These are phyloP conservation scores for Eurosta solidaginis DNA, from an alignment of 1,140 invertebrate species.

Conservation along the genomic window DNA sequence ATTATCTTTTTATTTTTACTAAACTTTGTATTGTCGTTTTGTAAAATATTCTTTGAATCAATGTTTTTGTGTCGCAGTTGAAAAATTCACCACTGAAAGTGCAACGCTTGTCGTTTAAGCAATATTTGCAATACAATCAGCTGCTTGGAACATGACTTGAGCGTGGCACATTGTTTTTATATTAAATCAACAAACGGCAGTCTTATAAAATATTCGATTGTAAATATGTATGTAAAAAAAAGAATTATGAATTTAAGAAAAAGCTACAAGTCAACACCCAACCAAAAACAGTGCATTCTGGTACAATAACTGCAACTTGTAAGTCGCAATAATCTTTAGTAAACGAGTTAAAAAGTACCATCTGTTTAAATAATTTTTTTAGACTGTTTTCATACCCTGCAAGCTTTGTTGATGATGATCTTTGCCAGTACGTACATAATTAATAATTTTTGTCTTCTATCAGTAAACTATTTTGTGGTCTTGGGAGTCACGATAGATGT, in stretches of 20 bases:
- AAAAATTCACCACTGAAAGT: background rate
- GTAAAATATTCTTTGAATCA: background rate
- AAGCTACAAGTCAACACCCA: background rate
- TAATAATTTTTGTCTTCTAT: too few species aligned
- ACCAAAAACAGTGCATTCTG: background rate
- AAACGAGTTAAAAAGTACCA: too few species aligned
- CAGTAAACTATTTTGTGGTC: too few species aligned
- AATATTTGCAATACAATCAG: background rate
- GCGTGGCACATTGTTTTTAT: background rate
- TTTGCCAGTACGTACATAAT: too few species aligned
- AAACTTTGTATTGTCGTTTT: background rate
- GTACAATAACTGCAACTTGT: too few species aligned
- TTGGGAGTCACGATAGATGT: too few species aligned
- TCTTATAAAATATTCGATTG: too few species aligned
- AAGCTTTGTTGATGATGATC: too few species aligned
- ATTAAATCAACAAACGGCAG: background rate
- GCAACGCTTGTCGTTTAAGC: background rate
- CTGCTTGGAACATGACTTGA: background rate
- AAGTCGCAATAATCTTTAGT: too few species aligned
- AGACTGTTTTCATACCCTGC: too few species aligned
- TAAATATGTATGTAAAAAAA: background rate
- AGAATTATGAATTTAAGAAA: background rate
- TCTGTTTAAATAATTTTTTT: too few species aligned
- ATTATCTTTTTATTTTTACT: background rate
- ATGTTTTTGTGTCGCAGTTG: background rate